Base-by-base conservation (phyloP, 2,113 vertebrate species). In the Alexandromys fortis region DNA sequence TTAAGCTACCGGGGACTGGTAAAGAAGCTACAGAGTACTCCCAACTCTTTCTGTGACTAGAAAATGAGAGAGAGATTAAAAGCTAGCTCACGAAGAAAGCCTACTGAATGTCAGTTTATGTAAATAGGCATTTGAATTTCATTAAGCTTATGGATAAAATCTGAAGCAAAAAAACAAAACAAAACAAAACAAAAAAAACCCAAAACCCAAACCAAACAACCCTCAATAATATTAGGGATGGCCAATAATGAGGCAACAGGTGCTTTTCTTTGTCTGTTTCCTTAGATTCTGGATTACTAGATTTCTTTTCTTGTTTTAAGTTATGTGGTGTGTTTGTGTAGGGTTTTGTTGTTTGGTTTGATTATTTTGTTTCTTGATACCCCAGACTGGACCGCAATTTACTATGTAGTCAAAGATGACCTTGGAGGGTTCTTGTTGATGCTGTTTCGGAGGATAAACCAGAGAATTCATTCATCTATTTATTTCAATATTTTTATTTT, bases 211-310 rank as follows among this genome's bases (percentile, higher is more conserved):
- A 14, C 12, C 52, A 3, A 77, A 76, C 42, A 58, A 19, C 17
- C 55, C 21, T 68, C 47, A 21, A n/a, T 33, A 76, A 61, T 35
- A 90, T 35, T 49, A 70, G 33, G 1, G 26, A 26, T 67, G 42
- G 38, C 49, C 30, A 52, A 22, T 7, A 14, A 11, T 17, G 35
- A 82, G 61, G 19, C 8, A 2, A 2, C 3, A 5, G 0, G 1
- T 0, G 3, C 13, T 58, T 58, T 16, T 38, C 2, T 3, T 72
- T 33, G 17, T 42, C 11, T 3, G 0, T 58, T 42, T 42, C 42
- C 42, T 42, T 82, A 52, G 42, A 24, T 86, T 33, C 85, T 47
- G 52, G n/a, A 10, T 47, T 47, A 4, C 77, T 89, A 55, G 52
- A 17, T 22, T 30, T 38, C 58, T 21, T 70, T 68, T 92, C 82